A percentile compares a stretch with the other conserved stretches of the same genome.
Conservation (phyloP, 2,797 vertebrate genomes). For the Erithacus rubecula region DNA sequence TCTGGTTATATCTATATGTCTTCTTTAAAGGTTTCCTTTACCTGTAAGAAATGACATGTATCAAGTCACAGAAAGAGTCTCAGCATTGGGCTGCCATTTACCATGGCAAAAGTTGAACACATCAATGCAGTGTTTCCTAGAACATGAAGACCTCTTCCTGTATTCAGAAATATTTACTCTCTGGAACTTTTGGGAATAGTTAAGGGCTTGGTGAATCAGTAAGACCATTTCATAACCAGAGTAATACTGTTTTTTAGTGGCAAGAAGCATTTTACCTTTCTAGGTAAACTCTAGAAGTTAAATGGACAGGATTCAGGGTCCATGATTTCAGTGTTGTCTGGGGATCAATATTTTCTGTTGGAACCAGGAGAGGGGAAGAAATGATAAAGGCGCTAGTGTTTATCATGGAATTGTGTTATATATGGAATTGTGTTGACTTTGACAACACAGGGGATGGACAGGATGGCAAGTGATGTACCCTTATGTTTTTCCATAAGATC, state of each 20-base stretch:
- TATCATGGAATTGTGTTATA: background rate
- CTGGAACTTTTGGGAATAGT: background rate
- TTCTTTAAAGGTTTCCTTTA: background rate
- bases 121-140: background rate
- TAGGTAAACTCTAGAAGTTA: background rate
- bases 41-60: background rate
- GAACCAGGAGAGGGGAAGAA: background rate
- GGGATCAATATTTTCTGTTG: background rate
- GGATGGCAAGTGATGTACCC: background rate
- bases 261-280: background rate
- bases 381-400: fast-evolving
- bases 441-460: background rate
- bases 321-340: background rate
- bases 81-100: background rate
- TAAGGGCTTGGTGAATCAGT: background rate
- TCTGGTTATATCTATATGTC: background rate
- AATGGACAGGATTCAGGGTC: background rate
- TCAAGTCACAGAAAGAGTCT: background rate
- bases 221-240: background rate
- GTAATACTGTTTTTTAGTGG: background rate
- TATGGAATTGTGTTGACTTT: background rate
- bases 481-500: background rate
- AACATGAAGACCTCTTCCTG: background rate
- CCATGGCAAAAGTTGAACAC: background rate
- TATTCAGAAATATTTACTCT: background rate